Conservation (phyloP, 2,113 vertebrate genomes). For the Naja naja region DNA sequence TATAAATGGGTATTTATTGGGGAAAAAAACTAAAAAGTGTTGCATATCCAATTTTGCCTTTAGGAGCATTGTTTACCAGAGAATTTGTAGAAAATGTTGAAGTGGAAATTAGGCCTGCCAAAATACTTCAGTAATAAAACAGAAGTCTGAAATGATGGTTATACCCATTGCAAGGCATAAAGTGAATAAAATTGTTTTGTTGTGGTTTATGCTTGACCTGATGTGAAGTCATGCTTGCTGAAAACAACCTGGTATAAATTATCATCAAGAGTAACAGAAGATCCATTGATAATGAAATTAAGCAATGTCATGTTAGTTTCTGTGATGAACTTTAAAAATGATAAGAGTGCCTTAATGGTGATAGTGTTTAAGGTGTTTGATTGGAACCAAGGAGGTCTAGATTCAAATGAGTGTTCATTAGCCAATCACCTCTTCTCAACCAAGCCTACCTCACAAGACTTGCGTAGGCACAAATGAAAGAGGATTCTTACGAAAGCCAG, state of each 20-base stretch:
- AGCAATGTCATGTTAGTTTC: not conserved
- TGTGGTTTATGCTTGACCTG: not conserved
- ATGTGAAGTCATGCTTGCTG: slow-evolving; percentile 13
- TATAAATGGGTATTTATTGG: slow-evolving; percentile 38
- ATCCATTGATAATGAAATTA: not conserved
- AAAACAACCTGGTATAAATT: slow-evolving; percentile 67
- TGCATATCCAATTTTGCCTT: slow-evolving; percentile 41
- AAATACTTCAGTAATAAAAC: not conserved
- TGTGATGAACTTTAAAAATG: not conserved
- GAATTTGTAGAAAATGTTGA: not conserved
- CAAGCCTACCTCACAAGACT: not conserved
- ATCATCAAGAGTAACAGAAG: slow-evolving; percentile 25
- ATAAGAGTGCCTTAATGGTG: not conserved
- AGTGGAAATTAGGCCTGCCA: not conserved
- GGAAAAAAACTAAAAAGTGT: slow-evolving; percentile 32
- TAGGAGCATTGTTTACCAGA: slow-evolving; percentile 67
- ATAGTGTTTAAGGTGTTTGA: not conserved
- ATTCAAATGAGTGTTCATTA: not conserved
- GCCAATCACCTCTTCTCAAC: not conserved
- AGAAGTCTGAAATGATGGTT: not conserved
- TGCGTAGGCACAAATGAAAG: not conserved
- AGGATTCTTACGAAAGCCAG: not conserved
- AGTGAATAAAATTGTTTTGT: not conserved
- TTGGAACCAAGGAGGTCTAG: not conserved
- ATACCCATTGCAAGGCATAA: not conserved